Base-by-base conservation (phyloP, 1,140 invertebrate genomes). In the Goniozus legneri region DNA sequence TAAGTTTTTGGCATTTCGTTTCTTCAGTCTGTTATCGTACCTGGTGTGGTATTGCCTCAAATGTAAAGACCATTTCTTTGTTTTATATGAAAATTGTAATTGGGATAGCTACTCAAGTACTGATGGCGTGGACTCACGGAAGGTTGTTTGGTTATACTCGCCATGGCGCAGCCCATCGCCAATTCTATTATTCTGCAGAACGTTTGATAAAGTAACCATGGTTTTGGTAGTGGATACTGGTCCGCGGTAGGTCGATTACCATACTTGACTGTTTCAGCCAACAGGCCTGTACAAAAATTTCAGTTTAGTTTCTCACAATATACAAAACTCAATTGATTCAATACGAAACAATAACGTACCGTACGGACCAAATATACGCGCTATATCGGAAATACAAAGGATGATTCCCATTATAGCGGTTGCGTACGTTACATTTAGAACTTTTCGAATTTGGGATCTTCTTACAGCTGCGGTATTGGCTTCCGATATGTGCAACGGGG, bases 111-210 rank as follows among this genome's bases (percentile, higher is more conserved):
- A 34, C 71, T 75, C 41, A 77, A 46, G 44, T 73, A 75, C 34
- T 71, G 75, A 52, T 79, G 78, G 20, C 76, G 69, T 18, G 78
- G 79, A 52, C 78, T 79, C 8, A 75, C 72, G 10, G 80, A 78
- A 1, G 82, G 77, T 50, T 83, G 80, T 37, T 81, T 80, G n/a
- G 80, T 82, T 47, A 83, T 78, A 59, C 80, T 81, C 8, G 81
- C 81, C 75, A 84, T 79, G 2, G 77, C 73, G 43, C 74, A 80
- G 8, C 78, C 79, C 78, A 82, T 82, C 16, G 70, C 65, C 12
- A 82, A 62, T 62, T 82, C 81, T 8, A 80, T 48, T 14, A 56
- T 60, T 30, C 81, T 69, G 47, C 72, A 77, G 0, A 81, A 16
- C 2, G 80, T 82, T 59, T 82, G 79, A 46, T 79, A 79, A 6